phyloP scores from a whole-genome alignment of 2,888 invertebrate species.

The Atethmia centrago region DNA sequence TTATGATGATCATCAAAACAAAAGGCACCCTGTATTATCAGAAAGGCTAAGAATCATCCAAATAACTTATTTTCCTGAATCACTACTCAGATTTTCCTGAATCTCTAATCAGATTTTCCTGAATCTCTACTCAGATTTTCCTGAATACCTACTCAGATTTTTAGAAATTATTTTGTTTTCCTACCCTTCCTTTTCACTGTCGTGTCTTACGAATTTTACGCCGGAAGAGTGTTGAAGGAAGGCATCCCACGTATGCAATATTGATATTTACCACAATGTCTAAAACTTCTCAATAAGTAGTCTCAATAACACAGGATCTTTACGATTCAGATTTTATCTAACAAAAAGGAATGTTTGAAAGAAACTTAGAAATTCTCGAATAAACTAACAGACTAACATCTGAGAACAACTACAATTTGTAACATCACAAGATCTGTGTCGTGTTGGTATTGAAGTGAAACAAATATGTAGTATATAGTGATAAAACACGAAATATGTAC shows the following conservation, averaged over 20 bases:
- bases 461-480: slow-evolving; percentile 76
- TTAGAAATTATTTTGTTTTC: not conserved
- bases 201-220: slow-evolving; percentile 1
- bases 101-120: too few species aligned
- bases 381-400: slow-evolving; percentile 1
- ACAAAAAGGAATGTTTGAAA: not conserved
- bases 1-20: not conserved
- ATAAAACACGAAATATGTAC: slow-evolving; percentile 81
- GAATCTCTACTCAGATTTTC: too few species aligned
- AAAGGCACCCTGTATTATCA: too few species aligned
- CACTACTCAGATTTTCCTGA: not conserved
- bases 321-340: slow-evolving; percentile 24
- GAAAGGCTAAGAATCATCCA: not conserved
- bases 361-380: not conserved
- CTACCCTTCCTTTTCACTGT: not conserved
- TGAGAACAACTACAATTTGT: slow-evolving; percentile 25
- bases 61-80: not conserved
- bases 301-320: slow-evolving; percentile 28
- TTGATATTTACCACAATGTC: slow-evolving; percentile 46
- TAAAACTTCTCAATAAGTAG: slow-evolving; percentile 25
- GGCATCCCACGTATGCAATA: slow-evolving; percentile 29
- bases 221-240: not conserved
- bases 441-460: slow-evolving; percentile 67
- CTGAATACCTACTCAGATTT: not conserved
- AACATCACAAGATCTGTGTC: slow-evolving; percentile 57